Evolutionary conservation across 2,797 vertebrate species (phyloP).

Genomic region (Lagothrix lagotricha): DNA sequence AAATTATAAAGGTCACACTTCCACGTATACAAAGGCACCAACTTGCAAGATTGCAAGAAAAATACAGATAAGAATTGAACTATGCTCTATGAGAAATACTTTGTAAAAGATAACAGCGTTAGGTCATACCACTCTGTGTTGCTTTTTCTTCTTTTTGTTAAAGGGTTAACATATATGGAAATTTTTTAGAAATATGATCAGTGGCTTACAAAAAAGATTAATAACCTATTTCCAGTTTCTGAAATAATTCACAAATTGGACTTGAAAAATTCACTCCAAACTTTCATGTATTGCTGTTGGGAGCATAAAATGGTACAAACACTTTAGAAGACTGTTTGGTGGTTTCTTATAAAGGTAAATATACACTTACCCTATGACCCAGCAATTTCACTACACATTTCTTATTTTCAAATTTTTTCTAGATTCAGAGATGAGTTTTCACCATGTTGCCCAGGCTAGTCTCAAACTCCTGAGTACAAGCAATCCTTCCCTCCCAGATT

Average conservation of each 20-base stretch:
- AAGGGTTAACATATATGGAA: neutral
- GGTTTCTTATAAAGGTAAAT: slow-evolving; percentile 29
- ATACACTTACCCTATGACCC: neutral
- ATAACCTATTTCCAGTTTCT: neutral
- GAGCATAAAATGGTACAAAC: neutral
- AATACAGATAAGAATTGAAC: slow-evolving; percentile 76
- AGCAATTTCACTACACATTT: neutral
- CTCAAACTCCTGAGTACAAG: neutral
- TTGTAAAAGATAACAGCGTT: neutral
- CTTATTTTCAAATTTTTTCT: neutral
- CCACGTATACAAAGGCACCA: slow-evolving; percentile 63
- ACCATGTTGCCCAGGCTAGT: neutral
- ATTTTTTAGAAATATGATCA: slow-evolving; percentile 39
- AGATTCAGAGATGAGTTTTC: neutral
- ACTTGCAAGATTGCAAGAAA: neutral
- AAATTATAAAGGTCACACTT: slow-evolving; percentile 60
- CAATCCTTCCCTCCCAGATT: neutral
- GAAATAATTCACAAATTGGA: slow-evolving; percentile 41
- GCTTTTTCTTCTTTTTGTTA: neutral
- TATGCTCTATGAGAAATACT: slow-evolving; percentile 17
- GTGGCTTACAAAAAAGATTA: neutral
- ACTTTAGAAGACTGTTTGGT: neutral
- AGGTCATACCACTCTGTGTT: neutral
- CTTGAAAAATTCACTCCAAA: slow-evolving; percentile 30
- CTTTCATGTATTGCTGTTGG: neutral